These are phyloP conservation scores for Lepetodrilus schrolli DNA, from an alignment of 2,888 invertebrate genomes.

Conservation along the genomic window DNA sequence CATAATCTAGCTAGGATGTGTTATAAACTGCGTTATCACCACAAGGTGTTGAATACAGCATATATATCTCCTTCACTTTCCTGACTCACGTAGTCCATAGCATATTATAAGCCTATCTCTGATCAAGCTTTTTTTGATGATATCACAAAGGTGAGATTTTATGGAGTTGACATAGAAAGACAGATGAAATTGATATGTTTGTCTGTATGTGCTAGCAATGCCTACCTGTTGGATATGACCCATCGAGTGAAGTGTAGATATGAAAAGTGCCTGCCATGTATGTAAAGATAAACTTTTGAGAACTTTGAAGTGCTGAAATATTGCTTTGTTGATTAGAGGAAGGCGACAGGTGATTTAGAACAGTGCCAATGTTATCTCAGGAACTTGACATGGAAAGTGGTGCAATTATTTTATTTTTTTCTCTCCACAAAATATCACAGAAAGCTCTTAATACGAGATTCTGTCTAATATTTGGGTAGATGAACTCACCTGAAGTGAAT, in stretches of 20 bases:
- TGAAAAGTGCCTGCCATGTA: background rate
- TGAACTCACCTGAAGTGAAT: no score
- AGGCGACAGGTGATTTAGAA: no score
- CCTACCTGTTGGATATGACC: background rate
- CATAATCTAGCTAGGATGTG: no score
- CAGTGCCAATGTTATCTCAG: no score
- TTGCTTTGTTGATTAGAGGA: no score
- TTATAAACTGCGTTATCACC: background rate
- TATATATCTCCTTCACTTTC: background rate
- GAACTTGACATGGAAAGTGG: no score
- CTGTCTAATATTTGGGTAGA: no score
- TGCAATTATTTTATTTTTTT: no score
- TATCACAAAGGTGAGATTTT: constrained; percentile 9
- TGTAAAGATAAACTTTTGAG: background rate
- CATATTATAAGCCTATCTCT: background rate
- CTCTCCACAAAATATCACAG: no score
- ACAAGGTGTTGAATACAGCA: background rate
- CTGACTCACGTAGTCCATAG: background rate
- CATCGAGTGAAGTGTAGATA: background rate
- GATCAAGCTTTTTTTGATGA: background rate
- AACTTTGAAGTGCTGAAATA: background rate
- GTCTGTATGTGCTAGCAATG: background rate
- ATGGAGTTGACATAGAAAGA: background rate
- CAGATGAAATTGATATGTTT: background rate
- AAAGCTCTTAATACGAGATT: no score